phyloP scores from a whole-genome alignment of 1,140 invertebrate species.

The Achatina immaculata region DNA sequence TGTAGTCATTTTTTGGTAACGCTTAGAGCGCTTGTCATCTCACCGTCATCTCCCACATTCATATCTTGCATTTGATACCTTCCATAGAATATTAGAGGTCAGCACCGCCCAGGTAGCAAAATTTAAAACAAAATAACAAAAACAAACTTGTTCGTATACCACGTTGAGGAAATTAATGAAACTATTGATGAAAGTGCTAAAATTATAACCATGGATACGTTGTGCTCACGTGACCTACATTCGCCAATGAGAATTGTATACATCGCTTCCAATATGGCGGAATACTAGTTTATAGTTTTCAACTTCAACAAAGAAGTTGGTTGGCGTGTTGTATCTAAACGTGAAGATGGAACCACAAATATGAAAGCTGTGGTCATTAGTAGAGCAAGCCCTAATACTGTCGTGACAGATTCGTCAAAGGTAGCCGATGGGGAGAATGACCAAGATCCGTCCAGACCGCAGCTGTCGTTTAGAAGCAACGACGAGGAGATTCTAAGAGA shows the following conservation, averaged over 20 bases:
- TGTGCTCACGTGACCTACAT: neutral
- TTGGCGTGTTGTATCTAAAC: neutral
- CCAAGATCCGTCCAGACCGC: conserved; percentile 31
- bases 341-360: neutral
- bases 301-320: neutral
- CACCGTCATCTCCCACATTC: no score
- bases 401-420: neutral
- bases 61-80: no score
- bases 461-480: conserved; percentile 44
- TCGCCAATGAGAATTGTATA: neutral
- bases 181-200: no score
- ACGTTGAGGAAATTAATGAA: no score
- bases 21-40: no score
- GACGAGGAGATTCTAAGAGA: conserved; percentile 46
- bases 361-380: neutral
- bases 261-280: conserved; percentile 4
- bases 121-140: no score
- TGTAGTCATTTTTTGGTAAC: no score
- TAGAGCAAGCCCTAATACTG: neutral
- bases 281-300: neutral
- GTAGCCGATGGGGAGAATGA: neutral
- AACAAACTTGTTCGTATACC: no score
- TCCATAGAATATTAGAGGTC: no score
- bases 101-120: no score
- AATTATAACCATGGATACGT: neutral